Evolutionary conservation across 2,113 vertebrate species (phyloP).

Genomic region (Gymnocephalus cernua): DNA sequence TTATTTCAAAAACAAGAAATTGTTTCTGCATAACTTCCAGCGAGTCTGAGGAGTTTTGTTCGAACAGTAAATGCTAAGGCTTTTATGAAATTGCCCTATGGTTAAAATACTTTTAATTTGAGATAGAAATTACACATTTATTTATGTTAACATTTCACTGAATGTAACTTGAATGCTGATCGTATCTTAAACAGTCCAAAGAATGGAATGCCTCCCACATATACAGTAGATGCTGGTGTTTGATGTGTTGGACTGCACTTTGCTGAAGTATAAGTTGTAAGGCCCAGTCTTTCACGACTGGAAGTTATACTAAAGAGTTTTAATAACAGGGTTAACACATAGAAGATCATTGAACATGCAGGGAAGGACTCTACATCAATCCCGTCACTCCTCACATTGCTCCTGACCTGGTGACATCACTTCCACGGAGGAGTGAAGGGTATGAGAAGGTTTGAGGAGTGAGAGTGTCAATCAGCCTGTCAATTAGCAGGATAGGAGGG

Average conservation of each 20-base stretch:
- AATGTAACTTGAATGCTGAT: constrained; percentile 14
- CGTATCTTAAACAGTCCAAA: constrained; percentile 16
- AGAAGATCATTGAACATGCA: constrained; percentile 26
- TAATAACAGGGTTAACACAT: constrained; percentile 57
- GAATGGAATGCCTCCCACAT: constrained; percentile 30
- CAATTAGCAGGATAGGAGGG: constrained; percentile 57
- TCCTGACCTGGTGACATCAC: constrained; percentile 63
- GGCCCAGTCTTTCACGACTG: constrained; percentile 1
- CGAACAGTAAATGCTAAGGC: background rate
- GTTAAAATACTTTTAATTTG: constrained; percentile 24
- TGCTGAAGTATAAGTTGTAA: constrained; percentile 13
- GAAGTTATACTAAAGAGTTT: constrained; percentile 30
- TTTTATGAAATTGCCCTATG: constrained; percentile 1
- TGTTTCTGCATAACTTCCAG: background rate
- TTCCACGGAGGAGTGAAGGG: constrained; percentile 31
- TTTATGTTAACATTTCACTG: constrained; percentile 18
- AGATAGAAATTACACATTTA: constrained; percentile 19
- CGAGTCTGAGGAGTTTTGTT: background rate
- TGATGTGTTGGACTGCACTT: background rate
- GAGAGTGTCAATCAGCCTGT: constrained; percentile 58
- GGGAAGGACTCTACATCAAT: constrained; percentile 47
- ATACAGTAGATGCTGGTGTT: constrained; percentile 7
- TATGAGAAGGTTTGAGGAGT: constrained; percentile 18
- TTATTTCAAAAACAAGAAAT: constrained; percentile 27
- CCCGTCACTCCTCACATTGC: constrained; percentile 53